These are phyloP conservation scores for Catharus ustulatus DNA, from an alignment of 2,797 vertebrate genomes.

Conservation along the genomic window DNA sequence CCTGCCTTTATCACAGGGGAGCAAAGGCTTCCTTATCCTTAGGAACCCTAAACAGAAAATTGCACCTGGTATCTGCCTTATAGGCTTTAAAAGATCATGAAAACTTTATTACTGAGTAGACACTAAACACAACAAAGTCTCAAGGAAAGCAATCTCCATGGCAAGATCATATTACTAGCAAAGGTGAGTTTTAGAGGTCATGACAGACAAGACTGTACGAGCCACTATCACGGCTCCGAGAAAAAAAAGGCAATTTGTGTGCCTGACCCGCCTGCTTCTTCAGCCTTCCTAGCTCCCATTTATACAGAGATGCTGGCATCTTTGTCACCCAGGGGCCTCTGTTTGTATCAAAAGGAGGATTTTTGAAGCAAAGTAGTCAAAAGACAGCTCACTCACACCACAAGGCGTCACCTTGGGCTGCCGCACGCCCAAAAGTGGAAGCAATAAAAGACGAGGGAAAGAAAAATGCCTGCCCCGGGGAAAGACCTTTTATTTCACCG, in stretches of 20 bases:
- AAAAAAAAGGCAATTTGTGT: neutral
- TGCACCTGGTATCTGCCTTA: neutral
- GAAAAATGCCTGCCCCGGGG: neutral
- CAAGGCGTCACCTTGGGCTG: neutral
- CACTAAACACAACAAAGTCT: neutral
- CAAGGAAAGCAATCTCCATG: neutral
- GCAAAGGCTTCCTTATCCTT: neutral
- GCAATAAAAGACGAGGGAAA: rapidly evolving
- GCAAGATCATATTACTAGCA: neutral
- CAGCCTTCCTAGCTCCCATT: neutral
- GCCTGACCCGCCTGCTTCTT: neutral
- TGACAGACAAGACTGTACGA: rapidly evolving
- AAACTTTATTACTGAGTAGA: neutral
- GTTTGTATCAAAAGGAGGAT: rapidly evolving
- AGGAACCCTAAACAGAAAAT: neutral
- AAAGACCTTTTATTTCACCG: neutral
- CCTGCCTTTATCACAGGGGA: neutral
- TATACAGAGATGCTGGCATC: rapidly evolving
- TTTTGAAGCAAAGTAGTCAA: neutral
- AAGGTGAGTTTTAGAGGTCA: neutral
- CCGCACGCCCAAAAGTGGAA: rapidly evolving
- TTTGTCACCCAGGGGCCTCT: neutral
- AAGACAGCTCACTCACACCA: neutral
- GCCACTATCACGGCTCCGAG: too few relatives aligned
- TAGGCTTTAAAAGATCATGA: neutral